These are phyloP conservation scores for Diachasmimorpha longicaudata DNA, from an alignment of 1,140 invertebrate genomes.

Conservation along the genomic window DNA sequence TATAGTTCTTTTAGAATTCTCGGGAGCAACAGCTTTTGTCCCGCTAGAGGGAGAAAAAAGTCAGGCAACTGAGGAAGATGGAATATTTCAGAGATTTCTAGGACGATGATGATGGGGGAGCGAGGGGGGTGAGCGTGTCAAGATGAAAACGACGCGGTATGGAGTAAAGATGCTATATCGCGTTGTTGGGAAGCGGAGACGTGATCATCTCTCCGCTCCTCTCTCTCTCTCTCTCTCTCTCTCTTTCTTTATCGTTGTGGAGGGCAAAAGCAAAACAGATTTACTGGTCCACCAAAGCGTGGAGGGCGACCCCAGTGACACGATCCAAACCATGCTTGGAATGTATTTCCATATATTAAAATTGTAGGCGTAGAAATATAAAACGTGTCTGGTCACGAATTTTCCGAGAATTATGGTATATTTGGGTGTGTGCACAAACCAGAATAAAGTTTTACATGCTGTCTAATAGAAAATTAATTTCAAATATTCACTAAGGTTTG, in stretches of 20 bases:
- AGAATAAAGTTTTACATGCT: not conserved
- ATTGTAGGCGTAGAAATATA: conserved; percentile 28
- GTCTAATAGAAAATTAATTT: too few species aligned
- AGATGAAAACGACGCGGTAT: conserved; percentile 28
- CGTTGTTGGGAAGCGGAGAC: conserved; percentile 19
- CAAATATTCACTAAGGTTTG: too few species aligned
- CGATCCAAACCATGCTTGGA: conserved; percentile 33
- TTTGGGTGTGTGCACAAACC: not conserved
- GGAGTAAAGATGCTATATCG: not conserved
- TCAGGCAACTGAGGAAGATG: conserved; percentile 4
- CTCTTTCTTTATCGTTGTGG: not conserved
- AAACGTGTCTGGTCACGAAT: conserved; percentile 24
- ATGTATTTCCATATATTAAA: conserved; percentile 49
- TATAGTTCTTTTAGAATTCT: not conserved
- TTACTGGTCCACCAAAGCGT: conserved; percentile 41
- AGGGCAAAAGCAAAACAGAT: conserved; percentile 37
- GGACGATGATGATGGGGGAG: conserved; percentile 12
- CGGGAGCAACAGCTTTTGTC: not conserved
- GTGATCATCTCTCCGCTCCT: conserved; percentile 46
- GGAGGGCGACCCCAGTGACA: conserved; percentile 40
- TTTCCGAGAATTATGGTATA: conserved; percentile 41
- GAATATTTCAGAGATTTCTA: conserved; percentile 20
- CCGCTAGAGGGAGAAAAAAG: not conserved
- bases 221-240: too few species aligned
- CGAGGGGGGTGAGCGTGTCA: conserved; percentile 36